Evolutionary conservation across 2,888 invertebrate genomes (phyloP).

Genomic region (Chalcis sispes): DNA sequence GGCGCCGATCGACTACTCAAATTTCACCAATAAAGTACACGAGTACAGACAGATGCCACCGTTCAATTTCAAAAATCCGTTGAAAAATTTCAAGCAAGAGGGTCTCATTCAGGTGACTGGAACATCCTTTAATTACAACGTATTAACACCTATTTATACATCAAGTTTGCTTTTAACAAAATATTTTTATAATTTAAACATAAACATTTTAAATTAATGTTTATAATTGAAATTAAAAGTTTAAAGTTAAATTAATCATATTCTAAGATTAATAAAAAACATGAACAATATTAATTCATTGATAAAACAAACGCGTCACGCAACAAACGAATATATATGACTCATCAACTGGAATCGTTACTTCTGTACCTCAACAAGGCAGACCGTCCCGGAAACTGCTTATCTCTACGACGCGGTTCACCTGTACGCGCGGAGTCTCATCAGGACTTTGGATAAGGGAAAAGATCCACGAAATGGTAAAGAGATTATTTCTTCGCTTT

Average conservation of each 20-base stretch:
- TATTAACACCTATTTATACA: neutral
- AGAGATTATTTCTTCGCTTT: conserved; percentile 86
- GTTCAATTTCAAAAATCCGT: conserved; percentile 91
- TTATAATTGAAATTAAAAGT: no score
- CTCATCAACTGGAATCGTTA: conserved; percentile 43
- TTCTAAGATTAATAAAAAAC: neutral
- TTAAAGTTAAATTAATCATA: no score
- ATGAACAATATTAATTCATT: neutral
- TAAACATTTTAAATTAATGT: no score
- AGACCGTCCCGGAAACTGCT: conserved; percentile 93
- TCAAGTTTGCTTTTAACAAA: neutral
- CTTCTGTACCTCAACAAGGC: conserved; percentile 67
- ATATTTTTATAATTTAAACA: neutral
- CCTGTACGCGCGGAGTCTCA: conserved; percentile 90
- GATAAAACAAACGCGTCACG: neutral
- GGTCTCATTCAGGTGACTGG: conserved; percentile 55
- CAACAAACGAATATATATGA: conserved; percentile 41
- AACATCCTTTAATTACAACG: neutral
- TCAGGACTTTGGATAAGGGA: conserved; percentile 83
- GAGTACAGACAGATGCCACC: conserved; percentile 89
- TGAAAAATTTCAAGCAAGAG: conserved; percentile 70
- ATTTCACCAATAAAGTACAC: conserved; percentile 87
- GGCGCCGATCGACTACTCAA: conserved; percentile 83
- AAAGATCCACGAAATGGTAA: conserved; percentile 87
- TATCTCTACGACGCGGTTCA: conserved; percentile 96